Base-by-base conservation (phyloP, 1,140 invertebrate species). In the Cryptotermes secundus region DNA sequence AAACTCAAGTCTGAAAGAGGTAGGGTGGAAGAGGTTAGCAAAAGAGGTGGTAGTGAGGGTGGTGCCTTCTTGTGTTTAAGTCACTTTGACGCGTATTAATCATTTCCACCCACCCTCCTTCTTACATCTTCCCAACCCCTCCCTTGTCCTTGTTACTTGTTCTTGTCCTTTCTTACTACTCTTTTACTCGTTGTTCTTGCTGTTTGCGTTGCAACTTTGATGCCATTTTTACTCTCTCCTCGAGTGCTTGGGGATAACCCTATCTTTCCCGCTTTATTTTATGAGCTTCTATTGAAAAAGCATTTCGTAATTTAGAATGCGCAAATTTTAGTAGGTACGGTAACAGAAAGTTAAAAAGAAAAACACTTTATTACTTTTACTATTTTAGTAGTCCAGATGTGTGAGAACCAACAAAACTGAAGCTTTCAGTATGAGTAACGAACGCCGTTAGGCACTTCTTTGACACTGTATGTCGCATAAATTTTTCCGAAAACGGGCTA, bases 1-100 rank as follows among this genome's bases (percentile, higher is more conserved):
- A 81, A 81, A 81, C 80, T 38, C 80, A n/a, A 35, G 80, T 81
- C 38, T 81, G 80, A 36, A 38, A 36, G 80, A 81, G 80, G 38
- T 38, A 26, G 80, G 24, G 34, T 81, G 38, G 80, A 19, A n/a
- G 80, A 38, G 80, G 80, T 81, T 49, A 38, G 80, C 80, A 49
- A 81, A 81, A 38, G 42, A 81, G 80, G 80, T 38, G 42, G 80
- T 49, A 31, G 80, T n/a, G 34, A 81, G 80, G 36, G 80, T 81
- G 36, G 26, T 72, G 59, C 59, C 80, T 81, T n/a, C 80, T 49
- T 81, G 80, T 81, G 80, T 81, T 81, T 81, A 81, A 81, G 36
- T 81, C 42, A 38, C 80, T 81, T 49, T 81, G 80, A 81, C 80
- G 35, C 80, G 80, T 81, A 81, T 81, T 81, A 81, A 49, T 81